phyloP scores from a whole-genome alignment of 2,888 invertebrate genomes.

The Copidosoma aretas region DNA sequence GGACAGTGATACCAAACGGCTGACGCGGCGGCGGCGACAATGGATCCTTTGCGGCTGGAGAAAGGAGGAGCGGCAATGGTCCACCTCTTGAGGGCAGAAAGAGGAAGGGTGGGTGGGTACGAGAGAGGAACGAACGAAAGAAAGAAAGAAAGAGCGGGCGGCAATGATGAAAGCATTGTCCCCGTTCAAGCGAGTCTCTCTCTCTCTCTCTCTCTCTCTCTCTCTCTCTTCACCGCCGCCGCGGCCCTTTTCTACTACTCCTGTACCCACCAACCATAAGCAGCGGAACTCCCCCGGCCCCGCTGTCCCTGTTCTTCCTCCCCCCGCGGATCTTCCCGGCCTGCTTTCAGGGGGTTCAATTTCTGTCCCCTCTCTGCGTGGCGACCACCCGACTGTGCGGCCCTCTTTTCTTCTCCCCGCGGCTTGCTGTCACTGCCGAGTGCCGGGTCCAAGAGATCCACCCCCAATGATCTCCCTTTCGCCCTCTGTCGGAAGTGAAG shows the following conservation, averaged over 20 bases:
- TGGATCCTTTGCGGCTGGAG: constrained; percentile 59
- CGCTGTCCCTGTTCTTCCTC: constrained; percentile 4
- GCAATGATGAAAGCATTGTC: constrained; percentile 64
- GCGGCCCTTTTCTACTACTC: constrained; percentile 36
- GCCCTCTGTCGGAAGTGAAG: constrained; percentile 42
- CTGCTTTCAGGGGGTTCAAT: constrained; percentile 41
- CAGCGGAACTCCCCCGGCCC: constrained; percentile 12
- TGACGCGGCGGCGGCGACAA: constrained; percentile 53
- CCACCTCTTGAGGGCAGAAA: constrained; percentile 17
- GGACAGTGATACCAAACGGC: constrained; percentile 57
- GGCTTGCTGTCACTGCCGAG: constrained; percentile 29
- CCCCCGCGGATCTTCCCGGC: constrained; percentile 4
- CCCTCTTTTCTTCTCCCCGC: constrained; percentile 20
- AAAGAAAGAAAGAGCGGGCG: constrained; percentile 57
- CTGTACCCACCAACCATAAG: constrained; percentile 15
- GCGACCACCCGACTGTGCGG: constrained; percentile 10
- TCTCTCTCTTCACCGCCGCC: too few species aligned
- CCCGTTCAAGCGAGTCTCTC: constrained; percentile 50
- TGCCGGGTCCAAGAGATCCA: constrained; percentile 47
- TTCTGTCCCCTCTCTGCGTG: constrained; percentile 40
- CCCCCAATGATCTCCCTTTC: constrained; percentile 20
- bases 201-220: not conserved
- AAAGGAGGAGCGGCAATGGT: constrained; percentile 37
- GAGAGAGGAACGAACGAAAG: not conserved
- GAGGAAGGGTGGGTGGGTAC: constrained; percentile 37